Evolutionary conservation across 2,888 invertebrate genomes (phyloP), one percentile per base, ranked within the genome.

Genomic region (Vanessa cardui): DNA sequence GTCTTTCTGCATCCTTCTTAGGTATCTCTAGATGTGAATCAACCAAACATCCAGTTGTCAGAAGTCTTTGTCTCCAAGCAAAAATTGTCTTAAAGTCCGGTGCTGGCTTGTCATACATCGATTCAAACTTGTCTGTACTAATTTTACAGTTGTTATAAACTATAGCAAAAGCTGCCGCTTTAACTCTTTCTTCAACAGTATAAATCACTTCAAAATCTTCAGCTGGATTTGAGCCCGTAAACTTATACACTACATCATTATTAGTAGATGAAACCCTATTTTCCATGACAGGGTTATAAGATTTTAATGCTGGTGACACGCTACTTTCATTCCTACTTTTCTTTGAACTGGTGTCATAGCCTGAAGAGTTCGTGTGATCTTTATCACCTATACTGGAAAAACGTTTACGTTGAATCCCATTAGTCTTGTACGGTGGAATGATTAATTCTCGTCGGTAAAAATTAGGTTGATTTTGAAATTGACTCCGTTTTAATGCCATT

Each of bases 61-160:
- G 70, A 33, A 93, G 83, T 18, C 84, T 79, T 73, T 90, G 89
- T 67, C 92, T 82, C 92, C 91, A 93, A 45, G 80, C 79, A 85
- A 90, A 93, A 71, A 93, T 89, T 54, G 92, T 92, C 77, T 92
- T 87, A 69, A 89, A 92, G 77, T 93, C 92, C 52, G 93, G 93
- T 61, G 93, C 92, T 50, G 90, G 90, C 80, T 93, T 93, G 61
- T 88, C 87, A 81, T 80, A 90, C 12, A 83, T 50, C 46, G 79
- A 71, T 78, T 92, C 87, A 86, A 93, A 93, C 74, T 83, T 88
- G 0, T 87, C 83, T 62, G 88, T 82, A 62, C 84, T 89, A n/a
- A 87, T 84, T 82, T 84, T 90, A 72, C 93, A 93, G 68, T 93
- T 93, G 70, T 87, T 88, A 70, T 90, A 89, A 20, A 84, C 85